Percentiles rank a stretch among this genome's conserved stretches.
Evolutionary conservation across 2,888 invertebrate genomes (phyloP).

Genomic region (Penaeus monodon): DNA sequence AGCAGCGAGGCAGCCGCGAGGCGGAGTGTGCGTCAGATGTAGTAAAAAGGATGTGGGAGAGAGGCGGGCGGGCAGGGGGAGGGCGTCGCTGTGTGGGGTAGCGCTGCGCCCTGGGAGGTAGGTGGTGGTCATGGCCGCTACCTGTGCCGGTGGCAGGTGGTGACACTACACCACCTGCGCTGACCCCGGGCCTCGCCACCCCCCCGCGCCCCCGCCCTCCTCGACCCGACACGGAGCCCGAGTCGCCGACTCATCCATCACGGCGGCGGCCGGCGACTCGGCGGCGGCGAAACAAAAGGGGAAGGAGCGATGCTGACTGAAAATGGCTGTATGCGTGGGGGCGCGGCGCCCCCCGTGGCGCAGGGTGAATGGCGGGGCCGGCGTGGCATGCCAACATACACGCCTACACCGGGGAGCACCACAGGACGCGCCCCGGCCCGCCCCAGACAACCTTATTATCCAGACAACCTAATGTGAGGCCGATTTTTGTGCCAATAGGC

Average conservation of each 20-base stretch:
- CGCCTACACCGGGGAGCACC: conserved; percentile 28
- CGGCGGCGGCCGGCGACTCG: not conserved
- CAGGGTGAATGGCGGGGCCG: conserved; percentile 28
- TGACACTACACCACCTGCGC: too few relatives aligned
- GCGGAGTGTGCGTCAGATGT: not conserved
- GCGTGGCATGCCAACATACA: conserved; percentile 34
- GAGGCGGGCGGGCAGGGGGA: not conserved
- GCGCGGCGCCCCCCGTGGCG: conserved; percentile 15
- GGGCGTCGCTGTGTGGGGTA: conserved; percentile 4
- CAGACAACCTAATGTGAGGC: not conserved
- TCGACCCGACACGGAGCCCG: not conserved
- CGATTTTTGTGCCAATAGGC: conserved; percentile 14
- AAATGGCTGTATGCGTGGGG: not conserved
- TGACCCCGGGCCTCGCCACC: not conserved
- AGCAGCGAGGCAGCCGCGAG: not conserved
- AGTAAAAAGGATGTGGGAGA: not conserved
- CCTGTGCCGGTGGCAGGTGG: too few relatives aligned
- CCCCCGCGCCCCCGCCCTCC: not conserved
- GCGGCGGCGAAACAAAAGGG: not conserved
- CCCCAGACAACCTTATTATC: conserved; percentile 19
- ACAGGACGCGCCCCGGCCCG: conserved; percentile 25
- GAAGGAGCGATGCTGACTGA: not conserved
- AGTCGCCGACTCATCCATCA: not conserved
- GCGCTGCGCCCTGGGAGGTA: conserved; percentile 1
- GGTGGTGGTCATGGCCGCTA: too few relatives aligned